These are phyloP conservation scores for Xestia sexstrigata DNA, from an alignment of 2,888 invertebrate genomes.

Conservation along the genomic window DNA sequence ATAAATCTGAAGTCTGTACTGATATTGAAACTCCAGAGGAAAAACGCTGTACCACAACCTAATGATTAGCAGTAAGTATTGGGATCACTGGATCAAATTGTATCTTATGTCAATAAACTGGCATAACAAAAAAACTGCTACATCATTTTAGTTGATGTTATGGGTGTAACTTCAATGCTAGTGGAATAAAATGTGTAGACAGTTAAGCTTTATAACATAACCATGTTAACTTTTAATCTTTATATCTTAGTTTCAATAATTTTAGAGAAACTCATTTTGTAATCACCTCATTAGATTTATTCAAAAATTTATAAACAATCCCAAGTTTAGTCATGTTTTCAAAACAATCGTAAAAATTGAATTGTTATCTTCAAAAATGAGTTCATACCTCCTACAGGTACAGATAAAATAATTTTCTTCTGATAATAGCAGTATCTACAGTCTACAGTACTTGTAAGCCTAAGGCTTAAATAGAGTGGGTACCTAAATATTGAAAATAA, in stretches of 20 bases:
- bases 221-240: neutral
- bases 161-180: neutral
- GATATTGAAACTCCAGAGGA: neutral
- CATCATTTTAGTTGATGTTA: neutral
- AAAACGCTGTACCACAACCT: neutral
- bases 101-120: conserved; percentile 8
- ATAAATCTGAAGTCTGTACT: neutral
- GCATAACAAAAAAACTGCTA: neutral
- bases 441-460: neutral
- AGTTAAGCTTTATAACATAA: neutral
- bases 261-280: neutral
- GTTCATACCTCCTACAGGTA: neutral
- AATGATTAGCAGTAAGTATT: neutral
- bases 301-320: neutral
- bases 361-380: conserved; percentile 15
- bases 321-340: conserved; percentile 10
- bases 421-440: neutral
- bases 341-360: neutral
- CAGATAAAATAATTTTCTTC: neutral
- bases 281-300: neutral
- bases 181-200: neutral
- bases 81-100: neutral
- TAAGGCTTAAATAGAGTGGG: neutral
- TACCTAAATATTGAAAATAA: conserved; percentile 1
- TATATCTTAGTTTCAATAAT: neutral